phyloP scores from a whole-genome alignment of 1,140 invertebrate genomes.

The Caenorhabditis briggsae region DNA sequence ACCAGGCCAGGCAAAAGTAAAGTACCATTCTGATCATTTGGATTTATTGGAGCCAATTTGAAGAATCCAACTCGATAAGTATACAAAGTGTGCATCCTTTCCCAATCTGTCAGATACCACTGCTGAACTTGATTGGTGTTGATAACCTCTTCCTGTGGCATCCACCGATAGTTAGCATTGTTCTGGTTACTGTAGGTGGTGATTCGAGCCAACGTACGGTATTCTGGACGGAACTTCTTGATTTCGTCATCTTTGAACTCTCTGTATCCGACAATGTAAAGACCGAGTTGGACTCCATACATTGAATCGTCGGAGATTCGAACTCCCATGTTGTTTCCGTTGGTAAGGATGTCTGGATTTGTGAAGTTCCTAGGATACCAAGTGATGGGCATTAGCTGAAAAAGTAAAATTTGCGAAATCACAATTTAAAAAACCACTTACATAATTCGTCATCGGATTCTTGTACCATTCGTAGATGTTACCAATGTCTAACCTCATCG shows the following conservation, averaged over 20 bases:
- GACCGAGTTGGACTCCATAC: slow-evolving; percentile 75
- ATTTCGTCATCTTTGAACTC: slow-evolving; percentile 77
- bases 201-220: slow-evolving; percentile 73
- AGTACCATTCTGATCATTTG: slow-evolving; percentile 55
- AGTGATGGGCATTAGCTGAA: slow-evolving; percentile 74
- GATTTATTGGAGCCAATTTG: slow-evolving; percentile 72
- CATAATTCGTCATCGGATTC: slow-evolving; percentile 72
- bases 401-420: background rate
- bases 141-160: slow-evolving; percentile 76
- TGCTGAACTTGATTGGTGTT: slow-evolving; percentile 76
- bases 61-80: slow-evolving; percentile 77
- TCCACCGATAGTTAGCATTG: slow-evolving; percentile 74
- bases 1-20: slow-evolving; percentile 70
- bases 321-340: slow-evolving; percentile 54
- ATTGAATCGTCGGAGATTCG: slow-evolving; percentile 73
- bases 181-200: slow-evolving; percentile 74
- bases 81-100: slow-evolving; percentile 75
- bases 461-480: slow-evolving; percentile 78
- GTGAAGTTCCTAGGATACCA: slow-evolving; percentile 78
- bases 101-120: slow-evolving; percentile 77
- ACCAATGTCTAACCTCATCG: slow-evolving; percentile 76
- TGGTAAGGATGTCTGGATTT: slow-evolving; percentile 71
- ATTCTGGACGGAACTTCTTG: slow-evolving; percentile 77
- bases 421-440: slow-evolving; percentile 49
- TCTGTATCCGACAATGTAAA: slow-evolving; percentile 78